A percentile compares a stretch with the other conserved stretches of the same genome.
These are phyloP conservation scores for Agonopterix arenella DNA, from an alignment of 2,888 invertebrate genomes.

Conservation along the genomic window DNA sequence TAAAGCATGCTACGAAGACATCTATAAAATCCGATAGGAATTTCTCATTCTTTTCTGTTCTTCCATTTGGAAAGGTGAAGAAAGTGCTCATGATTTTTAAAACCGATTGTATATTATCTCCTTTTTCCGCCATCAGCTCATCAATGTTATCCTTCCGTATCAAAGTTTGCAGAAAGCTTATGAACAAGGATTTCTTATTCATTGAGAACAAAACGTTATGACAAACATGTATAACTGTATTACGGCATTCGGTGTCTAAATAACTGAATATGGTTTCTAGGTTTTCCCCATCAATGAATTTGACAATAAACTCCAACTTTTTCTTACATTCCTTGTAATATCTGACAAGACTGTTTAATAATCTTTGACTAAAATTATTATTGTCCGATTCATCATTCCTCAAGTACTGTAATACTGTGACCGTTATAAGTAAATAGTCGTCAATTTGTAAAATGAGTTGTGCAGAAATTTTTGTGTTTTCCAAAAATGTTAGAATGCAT, in stretches of 20 bases:
- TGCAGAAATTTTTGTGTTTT: slow-evolving; percentile 44
- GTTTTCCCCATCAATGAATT: slow-evolving; percentile 47
- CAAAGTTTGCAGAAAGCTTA: slow-evolving; percentile 51
- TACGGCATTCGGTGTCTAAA: slow-evolving; percentile 38
- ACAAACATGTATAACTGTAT: slow-evolving; percentile 40
- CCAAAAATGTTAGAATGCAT: slow-evolving; percentile 44
- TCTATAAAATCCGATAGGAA: slow-evolving; percentile 56
- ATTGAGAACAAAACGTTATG: slow-evolving; percentile 51
- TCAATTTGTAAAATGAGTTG: slow-evolving; percentile 44
- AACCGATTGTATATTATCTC: slow-evolving; percentile 62
- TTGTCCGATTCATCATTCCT: slow-evolving; percentile 22
- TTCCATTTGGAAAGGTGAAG: slow-evolving; percentile 48
- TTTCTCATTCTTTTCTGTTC: slow-evolving; percentile 32
- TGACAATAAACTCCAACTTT: slow-evolving; percentile 55
- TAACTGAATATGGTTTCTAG: slow-evolving; percentile 54
- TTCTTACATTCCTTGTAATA: slow-evolving; percentile 58
- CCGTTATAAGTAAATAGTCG: slow-evolving; percentile 42
- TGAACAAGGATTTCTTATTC: slow-evolving; percentile 49
- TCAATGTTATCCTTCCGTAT: slow-evolving; percentile 56
- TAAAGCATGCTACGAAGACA: slow-evolving; percentile 52
- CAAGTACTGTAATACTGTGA: slow-evolving; percentile 43
- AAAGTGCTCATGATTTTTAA: slow-evolving; percentile 60
- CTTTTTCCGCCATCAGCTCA: slow-evolving; percentile 54
- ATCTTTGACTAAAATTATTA: slow-evolving; percentile 23
- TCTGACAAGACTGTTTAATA: slow-evolving; percentile 41